These are phyloP conservation scores for Heliornis fulica DNA, from an alignment of 2,113 vertebrate genomes.

Conservation along the genomic window DNA sequence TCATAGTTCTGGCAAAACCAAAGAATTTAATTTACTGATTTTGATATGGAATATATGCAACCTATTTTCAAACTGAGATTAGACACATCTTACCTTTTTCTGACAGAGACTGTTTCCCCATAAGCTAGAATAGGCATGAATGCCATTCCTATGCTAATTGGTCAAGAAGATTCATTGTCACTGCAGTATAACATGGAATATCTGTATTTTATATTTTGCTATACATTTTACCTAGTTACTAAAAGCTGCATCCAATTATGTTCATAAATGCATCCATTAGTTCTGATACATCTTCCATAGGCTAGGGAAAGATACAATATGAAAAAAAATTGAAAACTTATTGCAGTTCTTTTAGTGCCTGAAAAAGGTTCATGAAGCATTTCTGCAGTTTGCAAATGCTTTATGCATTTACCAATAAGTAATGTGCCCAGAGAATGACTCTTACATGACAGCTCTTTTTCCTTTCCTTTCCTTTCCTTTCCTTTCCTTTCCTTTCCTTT, in stretches of 20 bases:
- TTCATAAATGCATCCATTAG: constrained; percentile 1
- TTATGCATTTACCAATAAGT: background rate
- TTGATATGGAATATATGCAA: constrained; percentile 39
- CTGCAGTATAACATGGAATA: background rate
- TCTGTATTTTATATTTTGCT: background rate
- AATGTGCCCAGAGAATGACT: background rate
- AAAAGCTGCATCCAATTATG: background rate
- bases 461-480: too few species aligned
- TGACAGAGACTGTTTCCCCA: constrained; percentile 25
- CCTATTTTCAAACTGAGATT: constrained; percentile 42
- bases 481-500: too few species aligned
- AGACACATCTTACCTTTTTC: constrained; percentile 52
- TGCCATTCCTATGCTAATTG: constrained; percentile 41
- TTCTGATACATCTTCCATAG: background rate
- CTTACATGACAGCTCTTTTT: background rate
- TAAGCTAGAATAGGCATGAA: constrained; percentile 14
- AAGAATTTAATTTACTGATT: constrained; percentile 26
- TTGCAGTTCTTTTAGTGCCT: background rate
- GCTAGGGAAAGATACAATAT: background rate
- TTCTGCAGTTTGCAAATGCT: background rate
- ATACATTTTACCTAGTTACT: background rate
- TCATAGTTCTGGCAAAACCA: constrained; percentile 27
- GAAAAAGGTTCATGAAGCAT: background rate
- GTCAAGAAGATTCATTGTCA: constrained; percentile 21
- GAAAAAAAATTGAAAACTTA: background rate